Evolutionary conservation across 2,888 invertebrate genomes (phyloP), one percentile per base, ranked within the genome.

Genomic region (Drosophila mulleri): DNA sequence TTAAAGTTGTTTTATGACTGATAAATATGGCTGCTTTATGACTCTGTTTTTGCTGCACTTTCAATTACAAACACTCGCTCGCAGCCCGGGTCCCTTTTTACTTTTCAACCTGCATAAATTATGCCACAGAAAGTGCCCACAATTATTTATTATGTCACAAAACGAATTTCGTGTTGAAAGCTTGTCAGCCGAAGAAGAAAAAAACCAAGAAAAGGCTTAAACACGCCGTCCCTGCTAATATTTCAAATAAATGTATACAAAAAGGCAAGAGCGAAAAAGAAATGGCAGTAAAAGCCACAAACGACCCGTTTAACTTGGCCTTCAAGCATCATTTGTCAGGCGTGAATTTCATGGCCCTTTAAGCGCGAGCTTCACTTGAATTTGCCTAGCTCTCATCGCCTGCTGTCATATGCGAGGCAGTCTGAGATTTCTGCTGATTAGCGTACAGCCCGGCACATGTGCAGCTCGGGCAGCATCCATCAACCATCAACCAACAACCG

Each of bases 241-340:
- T 80, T 82, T 82, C 85, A 85, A 85, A 84, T 73, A 85, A 85
- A 72, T 80, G 74, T 71, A 75, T 67, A 75, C 77, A 80, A 70
- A 42, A 26, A 39, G 54, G 54, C 12, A 20, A 50, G 16, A 44
- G 16, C 5, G n/a, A 11, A 41, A 7, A 39, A 37, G 47, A 29
- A 18, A n/a, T 1, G n/a, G 12, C 37, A 47, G 26, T n/a, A 2
- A 32, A 60, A 67, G 47, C 69, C 69, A 5, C 61, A 69, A 69
- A 79, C 61, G 66, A 54, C 61, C 67, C 65, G 69, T 65, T 80
- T 85, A 80, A 82, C 70, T 75, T 75, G 70, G 68, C 67, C 82
- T 67, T 80, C 67, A 82, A 73, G 78, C 71, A 72, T 70, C 67
- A 82, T 84, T 84, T 82, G 78, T 84, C 84, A 77, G 65, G 53